Evolutionary conservation across 2,888 invertebrate genomes (phyloP), one percentile per base, ranked within the genome.

Genomic region (Drosophila infuscata): DNA sequence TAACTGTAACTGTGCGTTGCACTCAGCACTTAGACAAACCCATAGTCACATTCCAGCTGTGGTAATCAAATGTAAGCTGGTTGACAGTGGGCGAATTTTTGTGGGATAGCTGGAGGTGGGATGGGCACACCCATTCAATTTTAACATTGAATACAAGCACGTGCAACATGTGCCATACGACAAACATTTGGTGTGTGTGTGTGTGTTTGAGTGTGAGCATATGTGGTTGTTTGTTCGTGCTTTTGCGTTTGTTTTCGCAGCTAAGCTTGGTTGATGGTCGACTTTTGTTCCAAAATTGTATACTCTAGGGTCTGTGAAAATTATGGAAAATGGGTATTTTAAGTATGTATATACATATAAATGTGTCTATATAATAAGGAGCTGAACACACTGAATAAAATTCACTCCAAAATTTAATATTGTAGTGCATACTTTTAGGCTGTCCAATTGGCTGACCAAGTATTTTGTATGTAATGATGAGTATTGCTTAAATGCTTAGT

Each of bases 391-490:
- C 25, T 15, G 46, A 25, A 12, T 8, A 15, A 6, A 17, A 25
- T 9, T 15, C 33, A 15, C 15, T 0, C 2, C 8, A 15, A 25
- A 53, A 1, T 35, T 15, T 17, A 25, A n/a, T 36, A 33, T 30
- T 54, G 32, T 41, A 29, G 9, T 73, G 84, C 74, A 87, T 86
- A 83, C 78, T 86, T 80, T 86, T 56, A 57, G 79, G 71, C 66
- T 65, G 0, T 8, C 2, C 60, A 15, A 33, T 60, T 57, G n/a
- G 43, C 25, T 29, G 1, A 32, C 15, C 48, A 32, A 35, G 7
- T 35, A 53, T 38, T n/a, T 53, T 58, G 25, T 8, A 41, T 59
- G 46, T 25, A 43, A 29, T 29, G 8, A n/a, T 49, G 29, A 29
- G 35, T 35, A 36, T 41, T 41, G 8, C 3, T 57, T 15, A 8